phyloP scores from a whole-genome alignment of 2,888 invertebrate species.

The Ctenicera cuprea region DNA sequence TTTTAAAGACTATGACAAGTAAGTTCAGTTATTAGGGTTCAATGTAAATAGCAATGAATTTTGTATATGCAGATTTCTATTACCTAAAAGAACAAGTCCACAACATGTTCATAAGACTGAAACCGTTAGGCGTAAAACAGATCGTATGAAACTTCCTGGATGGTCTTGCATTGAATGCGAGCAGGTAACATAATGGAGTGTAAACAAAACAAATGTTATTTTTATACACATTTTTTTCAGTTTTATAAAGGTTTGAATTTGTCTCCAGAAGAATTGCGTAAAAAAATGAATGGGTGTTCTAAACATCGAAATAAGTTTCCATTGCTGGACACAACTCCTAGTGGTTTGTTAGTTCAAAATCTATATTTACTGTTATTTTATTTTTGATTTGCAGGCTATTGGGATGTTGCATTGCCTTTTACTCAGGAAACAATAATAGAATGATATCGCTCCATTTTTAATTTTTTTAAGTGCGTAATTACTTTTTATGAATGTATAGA shows the following conservation, averaged over 20 bases:
- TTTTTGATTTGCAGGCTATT: constrained; percentile 65
- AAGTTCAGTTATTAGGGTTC: constrained; percentile 5
- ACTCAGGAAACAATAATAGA: constrained; percentile 55
- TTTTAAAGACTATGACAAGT: constrained; percentile 40
- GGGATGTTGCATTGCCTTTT: constrained; percentile 68
- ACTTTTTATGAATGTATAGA: no score
- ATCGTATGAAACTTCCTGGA: constrained; percentile 68
- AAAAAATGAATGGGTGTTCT: constrained; percentile 72
- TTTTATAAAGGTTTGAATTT: constrained; percentile 63
- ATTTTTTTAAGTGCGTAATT: no score
- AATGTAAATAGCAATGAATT: background rate
- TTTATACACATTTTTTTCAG: constrained; percentile 55
- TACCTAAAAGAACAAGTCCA: constrained; percentile 56
- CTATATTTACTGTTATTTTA: background rate
- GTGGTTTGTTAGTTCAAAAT: constrained; percentile 60
- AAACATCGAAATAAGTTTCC: constrained; percentile 72
- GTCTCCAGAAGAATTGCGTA: constrained; percentile 68
- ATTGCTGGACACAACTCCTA: constrained; percentile 67
- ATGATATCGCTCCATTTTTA: background rate
- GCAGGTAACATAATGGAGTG: constrained; percentile 61
- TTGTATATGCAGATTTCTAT: constrained; percentile 29
- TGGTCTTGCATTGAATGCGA: constrained; percentile 70
- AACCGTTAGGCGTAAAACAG: constrained; percentile 66
- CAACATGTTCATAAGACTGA: constrained; percentile 64
- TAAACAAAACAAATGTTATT: background rate